Evolutionary conservation across 2,113 vertebrate species (phyloP).

Genomic region (Herpailurus yagouaroundi): DNA sequence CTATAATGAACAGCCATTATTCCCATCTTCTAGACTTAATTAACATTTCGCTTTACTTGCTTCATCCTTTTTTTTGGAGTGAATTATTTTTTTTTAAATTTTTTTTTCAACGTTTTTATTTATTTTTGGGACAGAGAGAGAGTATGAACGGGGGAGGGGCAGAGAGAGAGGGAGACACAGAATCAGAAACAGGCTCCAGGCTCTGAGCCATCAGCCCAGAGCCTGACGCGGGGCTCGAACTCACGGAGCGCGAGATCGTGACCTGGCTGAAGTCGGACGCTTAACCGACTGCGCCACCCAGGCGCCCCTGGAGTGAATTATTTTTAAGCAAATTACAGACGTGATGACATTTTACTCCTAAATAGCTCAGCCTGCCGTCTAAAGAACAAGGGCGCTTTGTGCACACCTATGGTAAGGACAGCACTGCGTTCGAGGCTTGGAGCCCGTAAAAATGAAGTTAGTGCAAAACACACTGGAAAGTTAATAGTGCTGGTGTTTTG

Average conservation of each 20-base stretch:
- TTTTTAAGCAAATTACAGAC: neutral
- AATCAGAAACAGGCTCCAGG: too few species aligned
- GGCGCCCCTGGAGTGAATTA: neutral
- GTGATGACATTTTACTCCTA: fast-evolving
- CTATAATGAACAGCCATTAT: fast-evolving
- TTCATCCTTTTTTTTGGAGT: neutral
- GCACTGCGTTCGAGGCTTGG: fast-evolving
- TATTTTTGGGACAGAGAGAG: too few species aligned
- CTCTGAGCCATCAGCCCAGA: too few species aligned
- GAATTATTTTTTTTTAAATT: neutral
- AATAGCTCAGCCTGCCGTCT: neutral
- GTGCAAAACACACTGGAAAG: fast-evolving
- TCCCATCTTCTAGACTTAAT: fast-evolving
- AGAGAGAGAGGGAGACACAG: too few species aligned
- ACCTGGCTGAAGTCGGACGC: too few species aligned
- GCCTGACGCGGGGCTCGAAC: too few species aligned
- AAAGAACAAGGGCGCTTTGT: fast-evolving
- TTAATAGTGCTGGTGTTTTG: neutral
- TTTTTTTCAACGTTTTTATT: too few species aligned
- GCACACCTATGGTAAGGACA: too few species aligned
- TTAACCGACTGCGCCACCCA: too few species aligned
- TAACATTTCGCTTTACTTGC: neutral
- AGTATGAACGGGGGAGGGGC: too few species aligned
- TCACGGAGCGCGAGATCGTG: too few species aligned
- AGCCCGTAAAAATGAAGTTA: neutral